These are phyloP conservation scores for Acropternis orthonyx DNA, from an alignment of 2,797 vertebrate genomes.

Conservation along the genomic window DNA sequence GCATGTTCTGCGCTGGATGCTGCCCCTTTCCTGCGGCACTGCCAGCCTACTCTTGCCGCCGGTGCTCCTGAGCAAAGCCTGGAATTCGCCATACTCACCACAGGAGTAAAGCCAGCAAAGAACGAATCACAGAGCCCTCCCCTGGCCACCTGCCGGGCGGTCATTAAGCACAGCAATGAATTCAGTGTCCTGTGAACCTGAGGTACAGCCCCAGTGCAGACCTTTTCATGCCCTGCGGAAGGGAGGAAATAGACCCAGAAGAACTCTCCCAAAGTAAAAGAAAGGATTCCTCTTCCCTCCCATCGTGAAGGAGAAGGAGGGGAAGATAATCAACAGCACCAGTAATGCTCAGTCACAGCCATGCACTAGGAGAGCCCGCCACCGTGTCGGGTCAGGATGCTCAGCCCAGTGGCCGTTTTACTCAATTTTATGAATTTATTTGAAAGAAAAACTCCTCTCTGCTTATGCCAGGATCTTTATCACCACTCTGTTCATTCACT, in stretches of 20 bases:
- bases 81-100: neutral
- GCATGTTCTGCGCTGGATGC: neutral
- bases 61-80: accelerated
- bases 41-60: neutral
- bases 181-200: neutral
- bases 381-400: neutral
- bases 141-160: accelerated
- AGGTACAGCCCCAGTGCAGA: neutral
- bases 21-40: neutral
- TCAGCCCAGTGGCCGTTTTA: accelerated
- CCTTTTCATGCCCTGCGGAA: neutral
- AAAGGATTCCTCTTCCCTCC: neutral
- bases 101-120: neutral
- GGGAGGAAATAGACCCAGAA: neutral
- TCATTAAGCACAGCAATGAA: neutral
- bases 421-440: neutral
- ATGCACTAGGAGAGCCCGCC: neutral
- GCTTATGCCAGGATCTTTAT: neutral
- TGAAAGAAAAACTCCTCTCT: neutral
- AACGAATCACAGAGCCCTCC: neutral
- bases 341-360: neutral
- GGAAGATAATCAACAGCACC: neutral
- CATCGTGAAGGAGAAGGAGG: neutral
- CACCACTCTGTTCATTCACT: neutral
- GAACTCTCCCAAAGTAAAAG: neutral